A percentile compares a stretch with the other conserved stretches of the same genome.
These are phyloP conservation scores for Sisyra terminalis DNA, from an alignment of 2,888 invertebrate genomes.

Conservation along the genomic window DNA sequence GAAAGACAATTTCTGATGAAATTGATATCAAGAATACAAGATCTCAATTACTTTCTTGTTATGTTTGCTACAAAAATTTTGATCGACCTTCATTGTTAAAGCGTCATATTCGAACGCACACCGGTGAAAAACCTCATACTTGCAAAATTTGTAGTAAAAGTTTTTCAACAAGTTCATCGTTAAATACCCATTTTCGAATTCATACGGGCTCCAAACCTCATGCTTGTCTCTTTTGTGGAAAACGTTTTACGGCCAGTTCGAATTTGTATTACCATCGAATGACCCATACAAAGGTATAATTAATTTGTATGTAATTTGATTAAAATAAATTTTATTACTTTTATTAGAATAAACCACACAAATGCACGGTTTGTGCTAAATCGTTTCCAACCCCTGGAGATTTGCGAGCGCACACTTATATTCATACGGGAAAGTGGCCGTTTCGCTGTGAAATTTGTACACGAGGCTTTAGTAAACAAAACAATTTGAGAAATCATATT, in stretches of 20 bases:
- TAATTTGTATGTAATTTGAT: conserved; percentile 2
- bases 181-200: conserved; percentile 82
- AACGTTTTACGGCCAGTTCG: conserved; percentile 82
- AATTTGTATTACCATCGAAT: conserved; percentile 90
- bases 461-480: conserved; percentile 54
- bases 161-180: conserved; percentile 78
- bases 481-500: conserved; percentile 52
- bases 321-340: conserved; percentile 1
- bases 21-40: no score
- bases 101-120: conserved; percentile 84
- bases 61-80: conserved; percentile 81
- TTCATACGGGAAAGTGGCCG: conserved; percentile 56
- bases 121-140: conserved; percentile 88
- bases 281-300: conserved; percentile 88
- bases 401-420: conserved; percentile 52
- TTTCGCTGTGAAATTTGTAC: conserved; percentile 50
- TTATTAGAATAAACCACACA: conserved; percentile 51
- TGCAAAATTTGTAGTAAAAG: conserved; percentile 88
- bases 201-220: conserved; percentile 88
- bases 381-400: conserved; percentile 61
- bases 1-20: no score
- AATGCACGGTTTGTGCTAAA: conserved; percentile 49
- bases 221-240: conserved; percentile 76
- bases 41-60: conserved; percentile 39
- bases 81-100: conserved; percentile 81